A percentile compares a stretch with the other conserved stretches of the same genome.
Evolutionary conservation across 2,113 vertebrate genomes (phyloP).

Genomic region (Chaetops frenatus): DNA sequence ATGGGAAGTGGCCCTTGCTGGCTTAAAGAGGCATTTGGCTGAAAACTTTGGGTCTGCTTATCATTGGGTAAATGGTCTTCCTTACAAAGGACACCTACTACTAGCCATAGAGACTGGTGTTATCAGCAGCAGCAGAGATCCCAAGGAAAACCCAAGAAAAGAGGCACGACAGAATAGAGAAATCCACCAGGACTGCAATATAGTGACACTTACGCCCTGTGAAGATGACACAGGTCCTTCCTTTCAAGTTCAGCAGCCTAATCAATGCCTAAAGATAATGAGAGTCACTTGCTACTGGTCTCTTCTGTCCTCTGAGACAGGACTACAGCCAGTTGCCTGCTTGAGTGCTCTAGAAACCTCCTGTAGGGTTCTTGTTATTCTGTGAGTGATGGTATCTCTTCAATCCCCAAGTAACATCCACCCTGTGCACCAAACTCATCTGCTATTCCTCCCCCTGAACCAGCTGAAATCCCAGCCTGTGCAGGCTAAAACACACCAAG

Average conservation of each 20-base stretch:
- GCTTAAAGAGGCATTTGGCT: not conserved
- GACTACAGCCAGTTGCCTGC: not conserved
- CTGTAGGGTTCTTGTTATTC: not conserved
- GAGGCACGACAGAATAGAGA: not conserved
- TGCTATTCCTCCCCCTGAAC: not conserved
- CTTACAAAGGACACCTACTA: not conserved
- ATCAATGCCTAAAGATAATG: not conserved
- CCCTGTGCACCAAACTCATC: not conserved
- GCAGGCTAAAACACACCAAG: fast-evolving
- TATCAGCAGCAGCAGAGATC: not conserved
- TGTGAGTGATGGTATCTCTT: not conserved
- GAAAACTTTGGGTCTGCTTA: not conserved
- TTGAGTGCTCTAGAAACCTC: not conserved
- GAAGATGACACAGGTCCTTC: not conserved
- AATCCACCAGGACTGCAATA: not conserved
- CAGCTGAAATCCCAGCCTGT: not conserved
- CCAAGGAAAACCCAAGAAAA: not conserved
- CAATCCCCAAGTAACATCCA: not conserved
- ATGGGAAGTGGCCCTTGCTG: not conserved
- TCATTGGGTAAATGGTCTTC: not conserved
- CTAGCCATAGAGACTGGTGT: not conserved
- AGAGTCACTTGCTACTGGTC: not conserved
- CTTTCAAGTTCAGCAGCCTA: not conserved
- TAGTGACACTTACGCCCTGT: fast-evolving
- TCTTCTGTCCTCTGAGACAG: not conserved